phyloP scores from a whole-genome alignment of 2,797 vertebrate genomes.

The Scolopax bukidnonensis region DNA sequence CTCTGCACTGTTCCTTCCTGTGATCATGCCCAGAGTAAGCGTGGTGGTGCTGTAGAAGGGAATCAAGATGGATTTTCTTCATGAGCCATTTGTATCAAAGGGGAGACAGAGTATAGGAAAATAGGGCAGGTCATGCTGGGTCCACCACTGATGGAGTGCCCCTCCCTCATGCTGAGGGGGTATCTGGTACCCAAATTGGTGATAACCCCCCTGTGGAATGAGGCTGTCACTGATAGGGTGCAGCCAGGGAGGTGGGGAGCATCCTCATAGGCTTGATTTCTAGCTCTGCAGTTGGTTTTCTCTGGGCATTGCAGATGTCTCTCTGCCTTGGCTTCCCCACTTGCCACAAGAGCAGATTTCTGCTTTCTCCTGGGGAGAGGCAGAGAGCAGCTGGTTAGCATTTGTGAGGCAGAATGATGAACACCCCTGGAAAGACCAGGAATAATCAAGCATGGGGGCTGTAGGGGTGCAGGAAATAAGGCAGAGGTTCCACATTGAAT shows the following conservation, averaged over 20 bases:
- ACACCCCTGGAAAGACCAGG: background rate
- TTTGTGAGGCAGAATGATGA: background rate
- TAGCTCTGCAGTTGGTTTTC: background rate
- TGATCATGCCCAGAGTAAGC: background rate
- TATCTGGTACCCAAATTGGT: background rate
- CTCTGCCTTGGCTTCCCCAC: background rate
- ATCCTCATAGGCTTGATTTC: accelerated
- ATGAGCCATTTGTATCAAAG: background rate
- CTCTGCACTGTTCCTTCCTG: background rate
- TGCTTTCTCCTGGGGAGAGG: background rate
- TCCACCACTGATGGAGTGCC: background rate
- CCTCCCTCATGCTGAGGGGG: background rate
- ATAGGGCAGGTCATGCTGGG: accelerated
- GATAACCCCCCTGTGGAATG: accelerated
- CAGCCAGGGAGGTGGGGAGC: background rate
- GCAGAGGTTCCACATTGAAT: background rate
- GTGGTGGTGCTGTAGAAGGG: too few species aligned
- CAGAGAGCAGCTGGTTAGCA: background rate
- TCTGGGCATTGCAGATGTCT: accelerated
- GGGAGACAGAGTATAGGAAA: background rate
- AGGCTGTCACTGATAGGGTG: background rate
- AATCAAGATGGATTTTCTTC: accelerated
- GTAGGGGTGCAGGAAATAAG: background rate
- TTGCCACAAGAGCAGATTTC: background rate
- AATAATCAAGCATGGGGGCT: background rate